A percentile compares a stretch with the other conserved stretches of the same genome.
phyloP scores from a whole-genome alignment of 2,888 invertebrate species.

The Oscheius sp. region DNA sequence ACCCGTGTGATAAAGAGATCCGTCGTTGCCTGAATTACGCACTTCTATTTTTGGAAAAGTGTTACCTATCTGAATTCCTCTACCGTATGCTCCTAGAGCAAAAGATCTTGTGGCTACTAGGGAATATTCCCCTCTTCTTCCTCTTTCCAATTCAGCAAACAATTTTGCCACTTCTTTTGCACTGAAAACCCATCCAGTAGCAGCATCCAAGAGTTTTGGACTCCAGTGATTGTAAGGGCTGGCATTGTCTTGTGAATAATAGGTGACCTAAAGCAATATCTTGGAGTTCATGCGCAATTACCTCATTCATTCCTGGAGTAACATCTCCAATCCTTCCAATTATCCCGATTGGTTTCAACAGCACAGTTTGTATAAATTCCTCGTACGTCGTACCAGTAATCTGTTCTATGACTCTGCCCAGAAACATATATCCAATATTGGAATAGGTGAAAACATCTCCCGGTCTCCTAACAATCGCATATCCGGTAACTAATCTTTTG shows the following conservation, averaged over 20 bases:
- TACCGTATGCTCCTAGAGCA: conserved; percentile 42
- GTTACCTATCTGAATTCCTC: conserved; percentile 55
- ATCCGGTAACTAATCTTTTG: conserved; percentile 40
- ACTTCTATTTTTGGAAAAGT: neutral
- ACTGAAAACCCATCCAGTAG: conserved; percentile 63
- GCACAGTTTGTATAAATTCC: conserved; percentile 39
- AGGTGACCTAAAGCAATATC: conserved; percentile 44
- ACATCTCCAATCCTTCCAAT: conserved; percentile 46
- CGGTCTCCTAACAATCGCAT: conserved; percentile 43
- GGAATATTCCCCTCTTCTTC: conserved; percentile 12
- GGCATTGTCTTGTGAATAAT: conserved; percentile 65
- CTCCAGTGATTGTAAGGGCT: conserved; percentile 64
- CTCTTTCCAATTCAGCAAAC: conserved; percentile 43
- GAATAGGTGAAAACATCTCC: conserved; percentile 55
- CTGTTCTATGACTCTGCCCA: conserved; percentile 56
- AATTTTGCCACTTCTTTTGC: conserved; percentile 45
- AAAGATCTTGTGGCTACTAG: conserved; percentile 39
- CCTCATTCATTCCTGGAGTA: conserved; percentile 33
- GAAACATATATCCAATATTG: conserved; percentile 59
- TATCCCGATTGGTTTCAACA: conserved; percentile 47
- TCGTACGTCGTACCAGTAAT: conserved; percentile 53
- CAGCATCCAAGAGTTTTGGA: conserved; percentile 53
- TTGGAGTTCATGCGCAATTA: neutral
- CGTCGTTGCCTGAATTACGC: conserved; percentile 40
- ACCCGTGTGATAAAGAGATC: conserved; percentile 57